Evolutionary conservation across 2,113 vertebrate species (phyloP).

Genomic region (Tylochromis polylepis): DNA sequence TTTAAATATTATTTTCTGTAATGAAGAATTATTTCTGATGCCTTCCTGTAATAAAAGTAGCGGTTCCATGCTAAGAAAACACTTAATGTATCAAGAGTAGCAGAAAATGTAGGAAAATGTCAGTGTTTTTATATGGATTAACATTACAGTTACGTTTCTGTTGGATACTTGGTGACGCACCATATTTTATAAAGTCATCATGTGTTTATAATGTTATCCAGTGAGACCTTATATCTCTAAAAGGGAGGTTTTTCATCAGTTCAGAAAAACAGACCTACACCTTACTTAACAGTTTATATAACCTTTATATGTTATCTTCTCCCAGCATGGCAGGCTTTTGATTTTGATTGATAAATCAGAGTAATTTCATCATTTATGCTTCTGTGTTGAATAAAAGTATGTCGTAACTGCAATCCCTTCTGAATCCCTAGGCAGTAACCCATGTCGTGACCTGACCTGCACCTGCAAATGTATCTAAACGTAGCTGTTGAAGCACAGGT

Average conservation of each 20-base stretch:
- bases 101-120: not conserved
- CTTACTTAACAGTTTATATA: too few relatives aligned
- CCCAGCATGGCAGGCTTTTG: not conserved
- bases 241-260: too few relatives aligned
- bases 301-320: not conserved
- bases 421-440: not conserved
- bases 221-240: too few relatives aligned
- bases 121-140: not conserved
- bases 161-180: not conserved
- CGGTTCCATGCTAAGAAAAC: not conserved
- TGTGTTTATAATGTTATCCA: not conserved
- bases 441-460: not conserved
- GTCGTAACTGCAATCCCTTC: not conserved
- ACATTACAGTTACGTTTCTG: not conserved
- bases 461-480: not conserved
- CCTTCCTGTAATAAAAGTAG: not conserved
- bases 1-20: not conserved
- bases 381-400: not conserved
- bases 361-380: not conserved
- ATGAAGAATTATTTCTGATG: not conserved
- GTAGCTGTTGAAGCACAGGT: not conserved
- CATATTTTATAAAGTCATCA: not conserved
- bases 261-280: too few relatives aligned
- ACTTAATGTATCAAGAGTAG: not conserved
- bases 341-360: too few relatives aligned